These are phyloP conservation scores for Pissodes strobi DNA, from an alignment of 1,140 invertebrate species.

Conservation along the genomic window DNA sequence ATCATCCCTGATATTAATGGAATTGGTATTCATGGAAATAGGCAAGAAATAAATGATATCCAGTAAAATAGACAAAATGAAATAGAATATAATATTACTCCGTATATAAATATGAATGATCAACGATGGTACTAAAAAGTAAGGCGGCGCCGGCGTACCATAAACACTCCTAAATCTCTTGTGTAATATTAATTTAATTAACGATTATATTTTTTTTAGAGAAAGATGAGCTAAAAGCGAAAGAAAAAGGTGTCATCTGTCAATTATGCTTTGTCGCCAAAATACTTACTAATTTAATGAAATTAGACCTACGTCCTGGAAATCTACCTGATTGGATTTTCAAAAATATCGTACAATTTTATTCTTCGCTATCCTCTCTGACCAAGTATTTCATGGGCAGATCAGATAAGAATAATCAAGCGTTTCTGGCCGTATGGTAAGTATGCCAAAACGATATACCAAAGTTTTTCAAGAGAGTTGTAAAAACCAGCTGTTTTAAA, in stretches of 20 bases:
- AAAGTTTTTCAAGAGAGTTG: too few relatives aligned
- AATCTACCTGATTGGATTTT: slow-evolving; percentile 55
- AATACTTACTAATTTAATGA: slow-evolving; percentile 55
- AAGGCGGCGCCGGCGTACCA: too few relatives aligned
- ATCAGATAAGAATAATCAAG: slow-evolving; percentile 55
- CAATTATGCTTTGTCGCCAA: slow-evolving; percentile 57
- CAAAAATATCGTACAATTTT: slow-evolving; percentile 58
- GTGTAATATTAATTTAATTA: background rate
- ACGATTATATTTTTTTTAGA: slow-evolving; percentile 31
- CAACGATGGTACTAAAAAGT: too few relatives aligned
- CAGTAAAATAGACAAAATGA: too few relatives aligned
- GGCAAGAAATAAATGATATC: too few relatives aligned
- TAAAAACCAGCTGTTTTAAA: too few relatives aligned
- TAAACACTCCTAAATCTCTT: background rate
- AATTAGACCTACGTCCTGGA: slow-evolving; percentile 52
- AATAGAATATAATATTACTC: too few relatives aligned
- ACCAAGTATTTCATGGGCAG: slow-evolving; percentile 59
- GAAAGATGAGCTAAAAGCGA: slow-evolving; percentile 54
- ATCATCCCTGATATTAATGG: too few relatives aligned
- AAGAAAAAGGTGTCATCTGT: slow-evolving; percentile 57
- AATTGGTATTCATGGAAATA: too few relatives aligned
- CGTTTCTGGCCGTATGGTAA: slow-evolving; percentile 59
- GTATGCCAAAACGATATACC: too few relatives aligned
- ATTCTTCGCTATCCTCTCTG: slow-evolving; percentile 55
- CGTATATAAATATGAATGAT: too few relatives aligned